Base-by-base conservation (phyloP, 2,888 invertebrate genomes). In the Acheta domesticus region DNA sequence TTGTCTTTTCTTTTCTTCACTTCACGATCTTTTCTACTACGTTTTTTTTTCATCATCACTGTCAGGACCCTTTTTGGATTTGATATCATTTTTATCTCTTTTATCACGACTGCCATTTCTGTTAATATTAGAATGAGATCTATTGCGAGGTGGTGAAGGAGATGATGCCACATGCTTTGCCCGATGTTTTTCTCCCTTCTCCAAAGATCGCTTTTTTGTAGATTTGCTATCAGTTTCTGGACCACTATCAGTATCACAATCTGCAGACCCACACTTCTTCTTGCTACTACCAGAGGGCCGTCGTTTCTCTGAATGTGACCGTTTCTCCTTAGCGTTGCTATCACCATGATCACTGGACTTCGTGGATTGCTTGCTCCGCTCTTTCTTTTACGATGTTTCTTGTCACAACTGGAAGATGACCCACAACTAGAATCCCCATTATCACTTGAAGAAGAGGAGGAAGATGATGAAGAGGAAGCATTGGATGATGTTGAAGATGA, bases 291-390 rank as follows among this genome's bases (percentile, higher is more conserved):
- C 78, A 73, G 79, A 81, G 76, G 85, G 84, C 82, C 89, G 88
- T 86, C 90, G 91, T 87, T 90, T 91, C 90, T 82, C 82, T 62
- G 79, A 50, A 8, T 79, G 81, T 80, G 81, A 80, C 78, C 79
- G 79, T 78, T 81, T 82, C 49, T 81, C 78, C 79, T 82, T 82
- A 50, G 77, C 74, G 21, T 62, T 48, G 76, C 12, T 74, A 14
- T 80, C 79, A 16, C n/a, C 80, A 75, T 73, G 77, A 73, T 82
- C 81, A n/a, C 48, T 80, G n/a, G 77, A 77, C 78, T 75, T 16
- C 50, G 93, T 94, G 0, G 92, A 91, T 86, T 93, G 94, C 88
- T 93, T 94, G 90, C 93, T 94, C 88, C 93, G 94, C 82, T 92
- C 88, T 85, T 91, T 92, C 87, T 92, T 48, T 91, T 89, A 85